A percentile compares a stretch with the other conserved stretches of the same genome.
Conservation (phyloP, 2,888 invertebrate genomes). For the Aricia artaxerxes region DNA sequence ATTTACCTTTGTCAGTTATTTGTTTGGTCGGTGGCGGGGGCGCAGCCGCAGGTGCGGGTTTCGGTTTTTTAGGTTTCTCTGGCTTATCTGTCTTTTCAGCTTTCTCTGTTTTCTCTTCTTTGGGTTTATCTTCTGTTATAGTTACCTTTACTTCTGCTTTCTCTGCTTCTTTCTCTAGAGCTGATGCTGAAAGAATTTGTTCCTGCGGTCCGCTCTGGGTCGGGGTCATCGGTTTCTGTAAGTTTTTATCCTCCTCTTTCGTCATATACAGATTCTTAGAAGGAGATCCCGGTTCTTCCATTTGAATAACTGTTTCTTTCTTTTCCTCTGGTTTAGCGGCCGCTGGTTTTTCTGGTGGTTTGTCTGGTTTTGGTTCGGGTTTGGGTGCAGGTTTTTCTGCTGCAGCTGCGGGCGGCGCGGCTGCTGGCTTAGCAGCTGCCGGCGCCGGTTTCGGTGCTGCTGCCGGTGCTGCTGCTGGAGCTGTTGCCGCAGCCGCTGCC, state of each 20-base stretch:
- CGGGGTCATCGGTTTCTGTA: conserved; percentile 67
- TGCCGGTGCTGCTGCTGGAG: no score
- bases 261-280: conserved; percentile 61
- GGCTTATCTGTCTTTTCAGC: conserved; percentile 47
- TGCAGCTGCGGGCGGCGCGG: conserved; percentile 58
- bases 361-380: conserved; percentile 45
- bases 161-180: conserved; percentile 56
- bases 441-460: conserved; percentile 10
- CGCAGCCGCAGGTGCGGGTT: conserved; percentile 60
- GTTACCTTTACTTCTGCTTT: conserved; percentile 46
- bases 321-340: conserved; percentile 53
- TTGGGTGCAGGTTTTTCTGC: conserved; percentile 52
- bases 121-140: conserved; percentile 37
- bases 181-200: conserved; percentile 66
- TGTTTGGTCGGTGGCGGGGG: conserved; percentile 59
- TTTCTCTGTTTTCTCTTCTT: conserved; percentile 42
- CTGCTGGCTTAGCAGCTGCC: conserved; percentile 46
- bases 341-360: conserved; percentile 44
- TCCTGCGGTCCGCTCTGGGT: conserved; percentile 59
- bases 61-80: conserved; percentile 47
- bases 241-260: conserved; percentile 58
- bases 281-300: conserved; percentile 62
- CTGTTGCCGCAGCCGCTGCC: neutral
- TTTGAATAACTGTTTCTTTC: conserved; percentile 63
- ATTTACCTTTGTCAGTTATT: conserved; percentile 83